Base-by-base conservation (phyloP, 2,888 invertebrate genomes). In the Rotaria socialis region DNA sequence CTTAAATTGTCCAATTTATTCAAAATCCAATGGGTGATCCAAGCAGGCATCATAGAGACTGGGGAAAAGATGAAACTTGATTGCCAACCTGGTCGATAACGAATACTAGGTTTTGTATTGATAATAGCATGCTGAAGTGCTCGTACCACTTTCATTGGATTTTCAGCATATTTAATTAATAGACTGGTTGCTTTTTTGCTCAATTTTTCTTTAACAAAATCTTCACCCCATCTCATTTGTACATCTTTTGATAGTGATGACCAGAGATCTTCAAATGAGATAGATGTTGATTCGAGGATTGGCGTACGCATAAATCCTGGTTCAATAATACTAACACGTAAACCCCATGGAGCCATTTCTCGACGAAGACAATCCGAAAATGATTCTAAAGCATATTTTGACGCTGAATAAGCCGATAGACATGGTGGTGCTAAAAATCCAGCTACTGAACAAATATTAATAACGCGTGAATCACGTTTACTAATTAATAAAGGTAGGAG, bases 311-410 rank as follows among this genome's bases (percentile, higher is more conserved):
- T 80, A 11, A 47, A 19, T 10, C 80, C 80, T 16, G 80, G 80
- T n/a, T 80, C 80, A n/a, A 80, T 80, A 16, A 47, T 47, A 47
- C 80, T 80, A 24, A 80, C 80, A n/a, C 11, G 24, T n/a, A 80
- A 80, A 47, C n/a, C 47, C 43, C 43, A 80, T 2, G 47, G 10
- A 47, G 14, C 10, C 80, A 80, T 80, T 80, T 80, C 80, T 10
- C 80, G 80, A 47, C 80, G 80, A 47, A 80, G 47, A 47, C 80
- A 80, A 16, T 80, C 80, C 8, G 80, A 80, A n/a, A 80, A 80
- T 43, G 80, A 80, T 80, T 80, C 80, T 14, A 80, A n/a, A 41
- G 80, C 80, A n/a, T 80, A 80, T 80, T 80, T 80, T 3, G 67
- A 80, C 11, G 80, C 80, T 11, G 24, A 80, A 80, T 80, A 80